Evolutionary conservation across 2,888 invertebrate genomes (phyloP).

Genomic region (Adineta ricciae): DNA sequence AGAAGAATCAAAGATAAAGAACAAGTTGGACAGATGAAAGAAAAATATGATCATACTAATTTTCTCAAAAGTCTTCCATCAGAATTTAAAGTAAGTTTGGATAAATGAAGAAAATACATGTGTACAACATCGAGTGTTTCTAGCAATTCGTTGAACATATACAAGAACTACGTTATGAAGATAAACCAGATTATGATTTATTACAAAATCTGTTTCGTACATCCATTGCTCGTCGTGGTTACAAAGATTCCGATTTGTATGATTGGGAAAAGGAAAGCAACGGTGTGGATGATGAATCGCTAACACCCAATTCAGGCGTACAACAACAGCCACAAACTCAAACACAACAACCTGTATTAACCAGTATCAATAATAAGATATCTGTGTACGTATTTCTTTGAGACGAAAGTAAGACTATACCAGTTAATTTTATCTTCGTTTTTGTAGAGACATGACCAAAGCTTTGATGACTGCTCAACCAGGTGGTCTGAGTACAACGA

Average conservation of each 20-base stretch:
- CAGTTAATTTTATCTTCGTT: not conserved
- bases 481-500: not conserved
- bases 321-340: slow-evolving; percentile 18
- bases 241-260: slow-evolving; percentile 77
- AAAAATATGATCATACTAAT: slow-evolving; percentile 85
- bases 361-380: not conserved
- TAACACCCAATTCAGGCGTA: not conserved
- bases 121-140: too few species aligned
- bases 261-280: slow-evolving; percentile 71
- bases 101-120: too few species aligned
- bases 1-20: slow-evolving; percentile 62
- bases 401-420: not conserved
- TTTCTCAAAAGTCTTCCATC: slow-evolving; percentile 85
- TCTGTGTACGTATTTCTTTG: not conserved
- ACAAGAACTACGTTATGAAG: slow-evolving; percentile 79
- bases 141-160: slow-evolving; percentile 77
- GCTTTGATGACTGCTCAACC: not conserved
- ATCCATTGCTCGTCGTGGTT: slow-evolving; percentile 82
- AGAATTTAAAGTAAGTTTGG: slow-evolving; percentile 64
- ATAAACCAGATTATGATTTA: slow-evolving; percentile 88
- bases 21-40: slow-evolving; percentile 52
- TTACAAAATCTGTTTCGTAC: slow-evolving; percentile 60
- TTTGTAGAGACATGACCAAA: not conserved
- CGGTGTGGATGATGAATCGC: slow-evolving; percentile 17
- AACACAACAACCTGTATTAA: not conserved